Base-by-base conservation (phyloP, 2,113 vertebrate genomes). In the Muscicapa adusta region DNA sequence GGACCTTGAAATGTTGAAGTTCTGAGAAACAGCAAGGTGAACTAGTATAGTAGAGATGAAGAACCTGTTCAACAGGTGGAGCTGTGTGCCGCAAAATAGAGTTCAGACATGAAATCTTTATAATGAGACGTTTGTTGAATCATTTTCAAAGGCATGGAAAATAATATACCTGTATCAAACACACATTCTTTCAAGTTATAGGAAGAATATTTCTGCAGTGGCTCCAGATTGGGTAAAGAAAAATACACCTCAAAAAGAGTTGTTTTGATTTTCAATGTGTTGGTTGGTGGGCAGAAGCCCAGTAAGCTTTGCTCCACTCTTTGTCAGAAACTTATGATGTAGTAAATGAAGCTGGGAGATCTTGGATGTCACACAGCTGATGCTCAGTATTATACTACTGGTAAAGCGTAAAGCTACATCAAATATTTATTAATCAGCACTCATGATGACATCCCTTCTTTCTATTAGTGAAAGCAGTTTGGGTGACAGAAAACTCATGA, bases 391-490 rank as follows among this genome's bases (percentile, higher is more conserved):
- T 75, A 14, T 67, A 10, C 8, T 85, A 86, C 31, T 63, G 48
- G 45, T 88, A 78, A 91, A 90, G 26, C 1, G 25, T 58, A 89
- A 70, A 18, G 58, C 43, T 95, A 26, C 76, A 81, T 92, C 85
- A 95, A 94, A 80, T 96, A 84, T 86, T 89, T 92, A 92, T 96
- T 96, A 79, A 94, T 78, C 72, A 86, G 33, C 22, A 54, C 50
- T 88, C 15, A 6, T 72, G 71, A 56, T 56, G 79, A 70, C 80
- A 72, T 40, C 88, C 72, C 18, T 48, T 82, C 65, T 93, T 51
- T 6, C 60, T 56, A 42, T 57, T 66, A 76, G 34, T 36, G 8
- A 40, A 86, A 43, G 26, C 50, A 61, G 31, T 38, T 28, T 29
- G 34, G 25, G 17, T 85, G 78, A 81, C 47, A 88, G 48, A 81